Evolutionary conservation across 2,888 invertebrate species (phyloP), one percentile per base, ranked within the genome.

Genomic region (Eurytoma californica): DNA sequence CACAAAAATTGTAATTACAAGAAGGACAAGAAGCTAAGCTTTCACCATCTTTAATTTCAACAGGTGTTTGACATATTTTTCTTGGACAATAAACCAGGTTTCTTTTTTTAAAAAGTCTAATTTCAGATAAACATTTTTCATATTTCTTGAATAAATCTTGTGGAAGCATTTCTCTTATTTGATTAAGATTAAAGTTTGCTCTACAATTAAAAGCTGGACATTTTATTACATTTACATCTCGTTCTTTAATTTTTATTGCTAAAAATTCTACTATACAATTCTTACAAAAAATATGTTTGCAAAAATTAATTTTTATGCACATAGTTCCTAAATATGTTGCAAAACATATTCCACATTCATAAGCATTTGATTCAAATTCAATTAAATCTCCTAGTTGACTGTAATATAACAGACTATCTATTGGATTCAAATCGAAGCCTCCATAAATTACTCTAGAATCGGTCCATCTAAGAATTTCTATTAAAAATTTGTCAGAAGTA

Each of bases 1-100:
- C 58, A 72, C 88, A 88, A 79, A 88, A 88, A 66, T 82, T 82
- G 63, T 87, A 85, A 4, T 82, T 69, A 66, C 87, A 88, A 14
- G 66, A 77, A 0, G 77, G 69, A 61, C 87, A 88, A 58, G 76
- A 83, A 0, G 85, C 86, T 13, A 87, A 82, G 18, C 74, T 81
- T 13, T 86, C 85, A 3, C 83, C 83, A 0, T n/a, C 20, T n/a
- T 84, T 81, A 13, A 72, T 81, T 16, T 83, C 70, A 9, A 85
- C 84, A 5, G 86, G 84, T 82, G 79, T 83, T 66, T 84, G 84
- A 49, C 88, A 88, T 0, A 47, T 51, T 16, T 70, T 82, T 79
- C 84, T 74, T 1, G 88, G 88, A 58, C 88, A 88, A 60, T 81
- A 83, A 16, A 86, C 79, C 14, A 88, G 63, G 55, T 88, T 86